These are phyloP conservation scores for Sciurus carolinensis DNA, from an alignment of 2,797 vertebrate genomes.

Conservation along the genomic window DNA sequence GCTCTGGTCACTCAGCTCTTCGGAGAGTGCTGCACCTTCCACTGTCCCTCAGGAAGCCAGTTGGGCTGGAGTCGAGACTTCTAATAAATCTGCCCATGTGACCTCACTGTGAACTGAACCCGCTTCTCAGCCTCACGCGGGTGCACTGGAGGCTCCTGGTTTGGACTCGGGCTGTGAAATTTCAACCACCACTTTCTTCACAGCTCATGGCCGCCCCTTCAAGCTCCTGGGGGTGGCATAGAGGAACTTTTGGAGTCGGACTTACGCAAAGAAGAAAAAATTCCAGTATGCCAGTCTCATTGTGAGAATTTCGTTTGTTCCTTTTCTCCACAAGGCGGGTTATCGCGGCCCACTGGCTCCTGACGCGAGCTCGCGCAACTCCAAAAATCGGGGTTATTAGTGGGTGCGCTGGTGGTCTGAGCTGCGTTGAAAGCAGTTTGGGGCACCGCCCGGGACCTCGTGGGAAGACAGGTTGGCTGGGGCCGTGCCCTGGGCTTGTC, in stretches of 20 bases:
- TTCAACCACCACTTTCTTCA: background rate
- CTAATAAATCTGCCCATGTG: background rate
- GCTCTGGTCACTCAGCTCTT: background rate
- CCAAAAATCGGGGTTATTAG: background rate
- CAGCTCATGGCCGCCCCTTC: background rate
- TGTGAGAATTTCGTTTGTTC: conserved; percentile 75
- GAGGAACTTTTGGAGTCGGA: background rate
- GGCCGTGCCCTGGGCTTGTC: background rate
- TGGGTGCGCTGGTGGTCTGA: background rate
- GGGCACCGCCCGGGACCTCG: background rate
- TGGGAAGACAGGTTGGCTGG: background rate
- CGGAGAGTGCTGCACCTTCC: background rate
- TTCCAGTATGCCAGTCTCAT: background rate
- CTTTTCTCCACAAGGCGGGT: background rate
- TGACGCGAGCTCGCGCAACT: too few relatives aligned
- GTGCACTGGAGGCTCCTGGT: background rate
- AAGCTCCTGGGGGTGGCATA: background rate
- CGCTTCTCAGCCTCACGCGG: background rate
- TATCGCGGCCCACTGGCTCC: background rate
- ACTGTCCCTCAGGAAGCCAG: background rate
- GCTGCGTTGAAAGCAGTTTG: background rate
- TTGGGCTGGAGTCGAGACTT: background rate
- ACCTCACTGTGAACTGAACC: background rate
- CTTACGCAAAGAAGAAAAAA: background rate
- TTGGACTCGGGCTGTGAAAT: background rate